These are phyloP conservation scores for Mellilla xanthometata DNA, from an alignment of 2,888 invertebrate genomes.

Conservation along the genomic window DNA sequence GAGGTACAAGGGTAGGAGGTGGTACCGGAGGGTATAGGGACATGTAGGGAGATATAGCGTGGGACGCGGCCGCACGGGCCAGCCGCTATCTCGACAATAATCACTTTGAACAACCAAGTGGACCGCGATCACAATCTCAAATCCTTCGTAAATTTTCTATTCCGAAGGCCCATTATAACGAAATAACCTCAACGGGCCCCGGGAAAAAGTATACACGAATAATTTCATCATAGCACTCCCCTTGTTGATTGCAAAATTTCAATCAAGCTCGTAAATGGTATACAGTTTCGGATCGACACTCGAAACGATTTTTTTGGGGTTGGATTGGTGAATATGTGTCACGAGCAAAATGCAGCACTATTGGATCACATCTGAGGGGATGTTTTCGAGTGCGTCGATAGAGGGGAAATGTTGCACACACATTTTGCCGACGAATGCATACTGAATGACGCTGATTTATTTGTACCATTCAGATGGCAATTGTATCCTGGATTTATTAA, in stretches of 20 bases:
- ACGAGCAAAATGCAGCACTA: slow-evolving; percentile 42
- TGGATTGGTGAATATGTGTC: slow-evolving; percentile 39
- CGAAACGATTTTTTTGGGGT: slow-evolving; percentile 75
- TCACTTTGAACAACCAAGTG: slow-evolving; percentile 80
- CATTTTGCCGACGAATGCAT: slow-evolving; percentile 60
- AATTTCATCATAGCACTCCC: slow-evolving; percentile 77
- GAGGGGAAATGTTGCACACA: slow-evolving; percentile 38
- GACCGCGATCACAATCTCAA: slow-evolving; percentile 76
- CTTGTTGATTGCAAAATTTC: slow-evolving; percentile 81
- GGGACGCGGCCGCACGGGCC: slow-evolving; percentile 55
- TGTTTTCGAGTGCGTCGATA: slow-evolving; percentile 35
- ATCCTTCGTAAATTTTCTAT: slow-evolving; percentile 79
- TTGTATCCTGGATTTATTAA: slow-evolving; percentile 68
- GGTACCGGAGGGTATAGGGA: slow-evolving; percentile 35
- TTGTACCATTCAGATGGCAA: slow-evolving; percentile 72
- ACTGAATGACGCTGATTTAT: slow-evolving; percentile 77
- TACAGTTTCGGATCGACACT: slow-evolving; percentile 77
- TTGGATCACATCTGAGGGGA: slow-evolving; percentile 34
- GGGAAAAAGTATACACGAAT: slow-evolving; percentile 78
- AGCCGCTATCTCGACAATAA: slow-evolving; percentile 73
- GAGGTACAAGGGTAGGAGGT: slow-evolving; percentile 33
- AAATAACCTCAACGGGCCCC: slow-evolving; percentile 64
- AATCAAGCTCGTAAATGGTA: slow-evolving; percentile 80
- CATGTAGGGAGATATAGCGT: slow-evolving; percentile 34
- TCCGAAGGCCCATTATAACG: slow-evolving; percentile 68